These are phyloP conservation scores for Promerops cafer DNA, from an alignment of 2,113 vertebrate genomes.

Conservation along the genomic window DNA sequence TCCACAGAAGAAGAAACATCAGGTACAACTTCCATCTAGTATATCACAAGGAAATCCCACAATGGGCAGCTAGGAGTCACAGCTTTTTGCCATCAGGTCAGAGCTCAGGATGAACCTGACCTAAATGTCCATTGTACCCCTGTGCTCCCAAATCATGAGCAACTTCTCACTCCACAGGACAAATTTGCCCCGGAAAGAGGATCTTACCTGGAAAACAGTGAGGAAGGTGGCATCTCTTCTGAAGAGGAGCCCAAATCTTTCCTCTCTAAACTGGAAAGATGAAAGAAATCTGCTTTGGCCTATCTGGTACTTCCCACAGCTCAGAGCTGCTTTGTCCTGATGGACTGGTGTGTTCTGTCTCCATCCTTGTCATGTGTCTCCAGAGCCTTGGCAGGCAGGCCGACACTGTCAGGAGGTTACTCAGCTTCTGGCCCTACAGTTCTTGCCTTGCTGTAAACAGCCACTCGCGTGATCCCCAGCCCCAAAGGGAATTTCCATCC, in stretches of 20 bases:
- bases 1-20: not conserved
- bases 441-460: not conserved
- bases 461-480: not conserved
- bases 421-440: not conserved
- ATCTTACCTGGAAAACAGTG: not conserved
- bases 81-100: not conserved
- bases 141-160: not conserved
- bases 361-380: not conserved
- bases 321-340: not conserved
- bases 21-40: not conserved
- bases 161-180: not conserved
- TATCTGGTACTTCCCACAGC: not conserved
- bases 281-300: not conserved
- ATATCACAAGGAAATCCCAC: not conserved
- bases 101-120: not conserved
- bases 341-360: not conserved
- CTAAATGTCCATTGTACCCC: not conserved
- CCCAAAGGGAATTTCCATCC: constrained; percentile 35
- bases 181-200: not conserved
- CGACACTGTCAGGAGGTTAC: not conserved
- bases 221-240: not conserved
- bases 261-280: not conserved
- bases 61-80: not conserved
- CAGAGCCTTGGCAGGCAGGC: not conserved
- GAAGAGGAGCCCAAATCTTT: not conserved